A percentile compares a stretch with the other conserved stretches of the same genome.
Conservation (phyloP, 2,797 vertebrate species). For the Apodemus agrarius region DNA sequence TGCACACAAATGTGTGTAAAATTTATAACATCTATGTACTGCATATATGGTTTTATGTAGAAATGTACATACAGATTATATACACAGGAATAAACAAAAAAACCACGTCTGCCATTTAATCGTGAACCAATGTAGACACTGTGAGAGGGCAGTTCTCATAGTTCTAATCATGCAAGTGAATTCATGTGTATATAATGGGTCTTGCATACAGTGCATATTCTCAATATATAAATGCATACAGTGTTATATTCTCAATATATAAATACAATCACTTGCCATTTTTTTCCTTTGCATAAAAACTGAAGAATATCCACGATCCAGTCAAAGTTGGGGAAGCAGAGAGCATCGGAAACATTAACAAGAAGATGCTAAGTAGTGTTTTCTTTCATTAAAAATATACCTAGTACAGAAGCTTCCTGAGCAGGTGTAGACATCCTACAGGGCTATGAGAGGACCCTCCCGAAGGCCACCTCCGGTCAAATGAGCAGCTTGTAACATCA, state of each 20-base stretch:
- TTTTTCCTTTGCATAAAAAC: not conserved
- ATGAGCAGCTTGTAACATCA: rapidly evolving
- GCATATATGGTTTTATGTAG: not conserved
- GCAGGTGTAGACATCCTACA: rapidly evolving
- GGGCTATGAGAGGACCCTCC: rapidly evolving
- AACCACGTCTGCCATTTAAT: not conserved
- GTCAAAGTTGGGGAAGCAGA: not conserved
- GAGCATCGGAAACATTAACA: rapidly evolving
- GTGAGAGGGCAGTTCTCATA: not conserved
- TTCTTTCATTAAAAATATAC: too few species aligned
- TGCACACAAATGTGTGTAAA: not conserved
- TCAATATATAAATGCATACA: not conserved
- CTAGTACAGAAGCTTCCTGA: too few species aligned
- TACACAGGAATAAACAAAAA: not conserved
- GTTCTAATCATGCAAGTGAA: not conserved
- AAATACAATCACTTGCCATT: not conserved
- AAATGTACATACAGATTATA: not conserved
- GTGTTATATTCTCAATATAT: not conserved
- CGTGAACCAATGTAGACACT: too few species aligned
- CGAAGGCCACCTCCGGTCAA: rapidly evolving
- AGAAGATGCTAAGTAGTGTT: rapidly evolving
- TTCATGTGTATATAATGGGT: too few species aligned
- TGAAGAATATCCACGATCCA: not conserved
- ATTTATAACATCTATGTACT: not conserved
- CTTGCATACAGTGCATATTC: not conserved